phyloP scores from a whole-genome alignment of 2,888 invertebrate species.

The Lasioglossum marginatum region DNA sequence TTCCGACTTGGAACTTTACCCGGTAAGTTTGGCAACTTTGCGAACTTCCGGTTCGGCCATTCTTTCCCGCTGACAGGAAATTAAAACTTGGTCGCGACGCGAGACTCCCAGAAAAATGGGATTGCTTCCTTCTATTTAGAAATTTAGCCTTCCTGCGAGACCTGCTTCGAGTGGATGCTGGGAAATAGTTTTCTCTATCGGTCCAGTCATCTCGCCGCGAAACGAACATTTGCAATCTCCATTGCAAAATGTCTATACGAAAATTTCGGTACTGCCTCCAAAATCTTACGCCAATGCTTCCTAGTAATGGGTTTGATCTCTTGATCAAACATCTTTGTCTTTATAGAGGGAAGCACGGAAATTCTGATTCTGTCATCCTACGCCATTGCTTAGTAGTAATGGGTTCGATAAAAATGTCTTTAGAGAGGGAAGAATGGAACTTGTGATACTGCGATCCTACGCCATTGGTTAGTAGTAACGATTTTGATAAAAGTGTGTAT shows the following conservation, averaged over 20 bases:
- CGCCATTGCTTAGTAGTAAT: not conserved
- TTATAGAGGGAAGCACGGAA: not conserved
- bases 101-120: constrained; percentile 5
- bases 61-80: constrained; percentile 39
- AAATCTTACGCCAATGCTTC: not conserved
- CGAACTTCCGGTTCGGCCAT: constrained; percentile 18
- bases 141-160: constrained; percentile 1
- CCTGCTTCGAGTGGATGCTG: not conserved
- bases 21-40: constrained; percentile 2
- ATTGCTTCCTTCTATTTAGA: constrained; percentile 7
- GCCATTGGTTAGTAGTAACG: not conserved
- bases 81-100: constrained; percentile 34
- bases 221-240: not conserved
- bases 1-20: not conserved
- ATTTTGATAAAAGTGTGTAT: not conserved
- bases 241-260: too few relatives aligned
- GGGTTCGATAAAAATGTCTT: not conserved
- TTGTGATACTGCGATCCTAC: not conserved
- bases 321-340: not conserved
- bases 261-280: too few relatives aligned
- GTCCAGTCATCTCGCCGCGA: not conserved
- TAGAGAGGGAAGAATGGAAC: not conserved
- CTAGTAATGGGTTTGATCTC: not conserved
- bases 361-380: not conserved
- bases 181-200: constrained; percentile 9